A percentile compares a stretch with the other conserved stretches of the same genome.
phyloP scores from a whole-genome alignment of 1,140 invertebrate genomes.

The Harpegnathos saltator region DNA sequence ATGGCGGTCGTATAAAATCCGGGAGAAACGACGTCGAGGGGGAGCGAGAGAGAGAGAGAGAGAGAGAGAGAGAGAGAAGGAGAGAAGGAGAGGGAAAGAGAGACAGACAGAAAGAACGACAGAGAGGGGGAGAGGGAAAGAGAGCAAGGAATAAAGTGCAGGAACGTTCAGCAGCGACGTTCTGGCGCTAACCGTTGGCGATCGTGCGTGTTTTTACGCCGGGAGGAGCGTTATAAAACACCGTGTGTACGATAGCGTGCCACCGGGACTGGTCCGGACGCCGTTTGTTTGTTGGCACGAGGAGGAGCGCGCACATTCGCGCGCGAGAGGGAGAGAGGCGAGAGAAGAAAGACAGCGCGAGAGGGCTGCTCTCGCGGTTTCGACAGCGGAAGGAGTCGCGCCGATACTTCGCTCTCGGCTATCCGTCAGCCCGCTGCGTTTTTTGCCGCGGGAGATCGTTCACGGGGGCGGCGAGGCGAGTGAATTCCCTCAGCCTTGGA shows the following conservation, averaged over 20 bases:
- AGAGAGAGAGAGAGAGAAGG: background rate
- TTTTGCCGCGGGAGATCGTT: background rate
- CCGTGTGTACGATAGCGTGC: constrained; percentile 60
- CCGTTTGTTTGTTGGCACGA: constrained; percentile 50
- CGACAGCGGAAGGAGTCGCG: constrained; percentile 3
- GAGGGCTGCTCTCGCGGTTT: constrained; percentile 6
- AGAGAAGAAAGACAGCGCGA: background rate
- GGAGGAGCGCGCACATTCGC: background rate
- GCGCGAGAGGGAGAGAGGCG: background rate
- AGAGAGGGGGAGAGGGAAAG: background rate
- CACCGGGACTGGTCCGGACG: constrained; percentile 34
- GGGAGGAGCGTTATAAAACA: constrained; percentile 53
- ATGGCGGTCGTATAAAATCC: constrained; percentile 68
- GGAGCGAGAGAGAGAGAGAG: constrained; percentile 11
- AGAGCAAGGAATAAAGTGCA: constrained; percentile 68
- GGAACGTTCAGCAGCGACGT: constrained; percentile 55
- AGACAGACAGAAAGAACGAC: constrained; percentile 20
- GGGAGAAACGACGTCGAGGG: constrained; percentile 37
- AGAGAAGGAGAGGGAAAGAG: background rate
- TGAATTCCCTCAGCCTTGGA: background rate
- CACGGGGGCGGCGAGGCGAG: too few species aligned
- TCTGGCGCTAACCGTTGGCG: constrained; percentile 68
- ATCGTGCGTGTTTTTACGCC: constrained; percentile 66
- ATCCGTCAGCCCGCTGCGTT: constrained; percentile 20
- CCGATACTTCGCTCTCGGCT: constrained; percentile 29